Evolutionary conservation across 2,888 invertebrate genomes (phyloP), one percentile per base, ranked within the genome.

Genomic region (Coecobrya sp.): DNA sequence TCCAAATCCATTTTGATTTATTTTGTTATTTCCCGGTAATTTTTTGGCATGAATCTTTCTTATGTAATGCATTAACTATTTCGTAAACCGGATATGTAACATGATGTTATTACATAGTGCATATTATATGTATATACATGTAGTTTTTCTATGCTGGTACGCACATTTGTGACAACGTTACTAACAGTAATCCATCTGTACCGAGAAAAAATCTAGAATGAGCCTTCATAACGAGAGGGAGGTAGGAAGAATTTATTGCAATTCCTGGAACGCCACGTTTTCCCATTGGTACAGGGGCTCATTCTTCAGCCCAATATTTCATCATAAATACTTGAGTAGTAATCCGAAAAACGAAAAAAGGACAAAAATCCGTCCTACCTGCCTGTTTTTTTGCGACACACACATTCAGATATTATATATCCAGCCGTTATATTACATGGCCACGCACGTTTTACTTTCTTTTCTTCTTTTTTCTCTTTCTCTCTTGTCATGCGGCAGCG

Each of bases 271-370:
- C 16, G 19, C 19, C 11, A 25, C 62, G 25, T 1, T 1, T 1
- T 25, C 62, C 25, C 27, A 0, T 65, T 25, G 19, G 62, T 65
- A 25, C 25, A 76, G 25, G 76, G n/a, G 45, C 49, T 49, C 73
- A 73, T 73, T 45, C 45, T 27, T 13, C 19, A 19, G n/a, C 22
- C 73, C 45, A 76, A 76, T 76, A 76, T 82, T 82, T 82, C 59
- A 82, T 82, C 59, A 55, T 82, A 55, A 82, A 79, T 79, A 49
- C 49, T 79, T 79, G 76, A 81, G 81, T 82, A 59, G 81, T 52
- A 81, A 76, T 16, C 25, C 30, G 16, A 55, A n/a, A 55, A 27
- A 76, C 7, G 11, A 52, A 81, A 19, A 55, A 27, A 55, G 22
- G 25, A 16, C 27, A 16, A 52, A 81, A 52, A 27, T 16, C 19